Conservation (phyloP, 2,113 vertebrate species). For the Laticauda colubrina region DNA sequence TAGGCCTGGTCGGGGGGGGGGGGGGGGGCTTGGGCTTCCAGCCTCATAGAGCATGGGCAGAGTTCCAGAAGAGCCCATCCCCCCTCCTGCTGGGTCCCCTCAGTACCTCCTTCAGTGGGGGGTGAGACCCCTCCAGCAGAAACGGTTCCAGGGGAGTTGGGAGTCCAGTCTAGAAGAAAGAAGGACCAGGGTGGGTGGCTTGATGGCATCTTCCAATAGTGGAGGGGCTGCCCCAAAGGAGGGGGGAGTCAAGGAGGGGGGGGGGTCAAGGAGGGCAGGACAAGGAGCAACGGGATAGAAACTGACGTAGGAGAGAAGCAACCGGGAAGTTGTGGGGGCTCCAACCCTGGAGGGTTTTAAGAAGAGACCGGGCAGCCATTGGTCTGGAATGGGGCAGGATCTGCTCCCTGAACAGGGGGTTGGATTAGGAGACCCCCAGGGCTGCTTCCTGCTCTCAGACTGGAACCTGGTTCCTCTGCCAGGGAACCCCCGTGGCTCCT, state of each 20-base stretch:
- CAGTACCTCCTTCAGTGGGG: neutral
- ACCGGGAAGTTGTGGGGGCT: neutral
- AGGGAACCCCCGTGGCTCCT: neutral
- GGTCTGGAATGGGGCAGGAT: no score
- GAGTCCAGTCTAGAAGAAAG: no score
- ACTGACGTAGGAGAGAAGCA: no score
- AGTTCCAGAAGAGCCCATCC: neutral
- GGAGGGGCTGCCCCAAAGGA: neutral
- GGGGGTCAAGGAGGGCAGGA: neutral
- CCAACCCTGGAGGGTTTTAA: neutral
- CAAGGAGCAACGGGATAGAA: neutral
- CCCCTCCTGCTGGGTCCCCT: neutral
- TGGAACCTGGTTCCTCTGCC: neutral
- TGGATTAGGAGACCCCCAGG: neutral
- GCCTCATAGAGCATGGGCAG: neutral
- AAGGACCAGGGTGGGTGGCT: no score
- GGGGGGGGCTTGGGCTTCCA: neutral
- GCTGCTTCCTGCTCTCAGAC: neutral
- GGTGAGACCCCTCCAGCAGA: neutral
- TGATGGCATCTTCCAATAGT: neutral
- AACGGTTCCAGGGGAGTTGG: neutral
- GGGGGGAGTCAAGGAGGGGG: neutral
- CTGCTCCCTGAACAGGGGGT: neutral
- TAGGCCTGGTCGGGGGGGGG: conserved; percentile 44
- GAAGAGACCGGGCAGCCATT: neutral